These are phyloP conservation scores for Prenolepis imparis DNA, from an alignment of 2,888 invertebrate genomes.

Conservation along the genomic window DNA sequence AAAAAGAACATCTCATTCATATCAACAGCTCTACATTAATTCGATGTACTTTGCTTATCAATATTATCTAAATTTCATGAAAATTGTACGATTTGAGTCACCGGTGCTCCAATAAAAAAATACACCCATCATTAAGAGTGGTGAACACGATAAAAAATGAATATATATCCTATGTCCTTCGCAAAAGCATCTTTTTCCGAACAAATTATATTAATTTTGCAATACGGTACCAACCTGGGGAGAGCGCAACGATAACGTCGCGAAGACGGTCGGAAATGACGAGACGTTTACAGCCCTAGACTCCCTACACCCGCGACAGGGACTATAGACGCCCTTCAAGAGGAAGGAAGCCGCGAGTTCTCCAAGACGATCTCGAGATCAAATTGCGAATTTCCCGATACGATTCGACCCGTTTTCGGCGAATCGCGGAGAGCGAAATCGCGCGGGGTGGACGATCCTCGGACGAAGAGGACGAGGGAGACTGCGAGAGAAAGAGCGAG, in stretches of 20 bases:
- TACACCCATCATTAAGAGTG: not conserved
- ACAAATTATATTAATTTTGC: not conserved
- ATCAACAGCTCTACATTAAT: not conserved
- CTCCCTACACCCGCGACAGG: too few species aligned
- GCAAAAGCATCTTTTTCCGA: not conserved
- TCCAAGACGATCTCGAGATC: not conserved
- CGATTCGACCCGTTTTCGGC: not conserved
- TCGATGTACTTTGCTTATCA: not conserved
- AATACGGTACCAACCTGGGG: slow-evolving; percentile 36
- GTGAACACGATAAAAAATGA: not conserved
- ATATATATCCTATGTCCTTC: not conserved
- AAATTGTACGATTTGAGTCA: not conserved
- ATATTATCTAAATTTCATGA: not conserved
- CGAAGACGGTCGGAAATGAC: not conserved
- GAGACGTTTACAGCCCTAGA: not conserved
- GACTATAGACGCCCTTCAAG: not conserved
- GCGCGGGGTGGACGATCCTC: slow-evolving; percentile 15
- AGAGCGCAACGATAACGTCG: not conserved
- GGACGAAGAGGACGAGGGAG: not conserved
- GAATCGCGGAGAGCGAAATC: not conserved
- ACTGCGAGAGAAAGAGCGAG: not conserved
- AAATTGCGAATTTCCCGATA: not conserved
- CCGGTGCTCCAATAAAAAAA: not conserved
- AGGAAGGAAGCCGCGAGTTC: not conserved
- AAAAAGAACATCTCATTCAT: not conserved